phyloP scores from a whole-genome alignment of 2,888 invertebrate genomes.

The Fissipunctia ypsillon region DNA sequence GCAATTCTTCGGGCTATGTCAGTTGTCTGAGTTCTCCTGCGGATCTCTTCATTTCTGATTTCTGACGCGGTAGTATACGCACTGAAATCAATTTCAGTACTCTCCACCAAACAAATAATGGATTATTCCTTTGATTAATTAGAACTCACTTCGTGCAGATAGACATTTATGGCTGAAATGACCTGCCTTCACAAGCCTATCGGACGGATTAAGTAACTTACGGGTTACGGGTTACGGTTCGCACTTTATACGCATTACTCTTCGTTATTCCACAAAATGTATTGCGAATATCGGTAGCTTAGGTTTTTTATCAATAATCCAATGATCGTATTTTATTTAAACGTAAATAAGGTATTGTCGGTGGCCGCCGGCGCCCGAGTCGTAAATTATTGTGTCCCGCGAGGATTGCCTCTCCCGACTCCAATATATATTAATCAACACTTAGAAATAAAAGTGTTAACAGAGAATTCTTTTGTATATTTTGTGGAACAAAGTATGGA shows the following conservation, averaged over 20 bases:
- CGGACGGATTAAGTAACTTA: slow-evolving; percentile 20
- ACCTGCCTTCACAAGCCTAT: slow-evolving; percentile 12
- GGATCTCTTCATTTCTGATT: no score
- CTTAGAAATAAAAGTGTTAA: slow-evolving; percentile 78
- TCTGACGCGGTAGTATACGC: no score
- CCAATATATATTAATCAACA: slow-evolving; percentile 85
- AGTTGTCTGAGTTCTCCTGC: no score
- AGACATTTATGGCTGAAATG: slow-evolving; percentile 34
- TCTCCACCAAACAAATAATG: slow-evolving; percentile 6
- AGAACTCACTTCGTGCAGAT: slow-evolving; percentile 15
- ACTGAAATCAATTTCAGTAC: slow-evolving; percentile 20
- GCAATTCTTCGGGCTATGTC: no score
- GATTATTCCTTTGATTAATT: slow-evolving; percentile 32
- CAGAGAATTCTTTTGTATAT: slow-evolving; percentile 70
- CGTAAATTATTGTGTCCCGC: slow-evolving; percentile 81
- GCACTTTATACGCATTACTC: slow-evolving; percentile 39
- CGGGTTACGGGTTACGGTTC: slow-evolving; percentile 18
- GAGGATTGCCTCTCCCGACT: slow-evolving; percentile 78
- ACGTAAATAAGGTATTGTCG: slow-evolving; percentile 82
- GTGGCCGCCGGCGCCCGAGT: slow-evolving; percentile 69
- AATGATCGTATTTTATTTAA: slow-evolving; percentile 85
- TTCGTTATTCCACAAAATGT: slow-evolving; percentile 65
- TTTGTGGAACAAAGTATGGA: slow-evolving; percentile 42
- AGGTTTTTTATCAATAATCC: slow-evolving; percentile 77
- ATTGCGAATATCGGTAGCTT: slow-evolving; percentile 60